Conservation (phyloP, 2,888 invertebrate genomes). For the Eilema depressum region DNA sequence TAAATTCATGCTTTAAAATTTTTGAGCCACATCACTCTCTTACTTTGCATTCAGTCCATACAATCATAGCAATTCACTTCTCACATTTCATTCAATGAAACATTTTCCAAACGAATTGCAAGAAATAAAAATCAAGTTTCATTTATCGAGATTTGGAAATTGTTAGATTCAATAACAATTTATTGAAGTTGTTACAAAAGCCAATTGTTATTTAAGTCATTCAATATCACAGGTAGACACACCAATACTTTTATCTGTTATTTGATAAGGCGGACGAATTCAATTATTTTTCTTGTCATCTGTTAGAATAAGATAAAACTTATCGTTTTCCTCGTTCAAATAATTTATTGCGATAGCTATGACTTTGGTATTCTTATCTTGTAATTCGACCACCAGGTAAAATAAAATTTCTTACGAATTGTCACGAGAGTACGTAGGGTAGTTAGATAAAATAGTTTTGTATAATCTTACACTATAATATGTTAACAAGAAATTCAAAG, state of each 20-base stretch:
- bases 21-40: too few relatives aligned
- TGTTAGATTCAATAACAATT: too few relatives aligned
- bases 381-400: background rate
- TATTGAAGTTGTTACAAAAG: background rate
- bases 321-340: background rate
- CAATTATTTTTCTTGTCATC: slow-evolving; percentile 2
- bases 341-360: background rate
- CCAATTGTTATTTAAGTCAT: background rate
- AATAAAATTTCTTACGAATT: background rate
- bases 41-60: too few relatives aligned
- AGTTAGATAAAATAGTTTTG: background rate
- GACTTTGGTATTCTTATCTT: background rate
- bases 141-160: too few relatives aligned
- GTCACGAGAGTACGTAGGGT: too few relatives aligned
- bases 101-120: too few relatives aligned
- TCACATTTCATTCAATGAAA: too few relatives aligned
- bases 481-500: too few relatives aligned
- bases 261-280: background rate
- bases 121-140: too few relatives aligned
- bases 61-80: too few relatives aligned
- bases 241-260: background rate
- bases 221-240: background rate
- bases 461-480: too few relatives aligned
- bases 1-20: too few relatives aligned
- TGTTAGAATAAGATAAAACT: background rate